Conservation (phyloP, 2,797 vertebrate species). For the Staurois parvus region DNA sequence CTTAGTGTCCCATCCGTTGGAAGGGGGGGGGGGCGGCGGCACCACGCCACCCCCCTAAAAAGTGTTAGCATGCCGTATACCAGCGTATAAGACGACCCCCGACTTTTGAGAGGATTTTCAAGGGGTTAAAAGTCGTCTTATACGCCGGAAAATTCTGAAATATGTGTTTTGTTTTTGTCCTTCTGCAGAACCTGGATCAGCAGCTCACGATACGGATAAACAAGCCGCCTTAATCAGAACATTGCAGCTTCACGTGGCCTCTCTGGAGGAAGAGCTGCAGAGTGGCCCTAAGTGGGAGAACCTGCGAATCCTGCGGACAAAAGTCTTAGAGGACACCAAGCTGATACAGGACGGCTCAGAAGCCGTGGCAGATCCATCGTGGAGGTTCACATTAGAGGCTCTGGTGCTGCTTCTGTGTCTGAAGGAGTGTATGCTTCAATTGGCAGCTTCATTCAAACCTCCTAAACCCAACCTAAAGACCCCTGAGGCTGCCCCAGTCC, state of each 20-base stretch:
- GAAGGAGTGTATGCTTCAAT: constrained; percentile 73
- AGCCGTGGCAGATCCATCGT: constrained; percentile 74
- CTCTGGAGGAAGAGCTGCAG: constrained; percentile 75
- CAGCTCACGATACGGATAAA: constrained; percentile 69
- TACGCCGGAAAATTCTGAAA: too few relatives aligned
- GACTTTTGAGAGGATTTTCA: too few relatives aligned
- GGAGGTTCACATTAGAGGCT: constrained; percentile 83
- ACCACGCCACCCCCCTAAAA: too few relatives aligned
- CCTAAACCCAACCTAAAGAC: constrained; percentile 64
- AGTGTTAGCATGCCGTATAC: too few relatives aligned
- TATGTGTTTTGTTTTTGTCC: too few relatives aligned
- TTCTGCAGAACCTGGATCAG: constrained; percentile 24
- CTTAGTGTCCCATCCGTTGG: too few relatives aligned
- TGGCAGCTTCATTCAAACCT: constrained; percentile 74
- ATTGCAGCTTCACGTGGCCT: constrained; percentile 75
- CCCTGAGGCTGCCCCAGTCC: constrained; percentile 80
- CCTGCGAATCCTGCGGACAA: constrained; percentile 64
- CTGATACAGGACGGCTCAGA: constrained; percentile 67
- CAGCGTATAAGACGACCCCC: too few relatives aligned
- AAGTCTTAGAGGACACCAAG: constrained; percentile 60
- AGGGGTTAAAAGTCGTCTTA: too few relatives aligned
- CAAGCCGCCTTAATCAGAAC: constrained; percentile 74
- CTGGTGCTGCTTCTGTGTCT: constrained; percentile 83
- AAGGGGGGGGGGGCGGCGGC: too few relatives aligned
- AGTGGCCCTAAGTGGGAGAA: constrained; percentile 65